Evolutionary conservation across 2,888 invertebrate species (phyloP).

Genomic region (Xanthorhoe spadicearia): DNA sequence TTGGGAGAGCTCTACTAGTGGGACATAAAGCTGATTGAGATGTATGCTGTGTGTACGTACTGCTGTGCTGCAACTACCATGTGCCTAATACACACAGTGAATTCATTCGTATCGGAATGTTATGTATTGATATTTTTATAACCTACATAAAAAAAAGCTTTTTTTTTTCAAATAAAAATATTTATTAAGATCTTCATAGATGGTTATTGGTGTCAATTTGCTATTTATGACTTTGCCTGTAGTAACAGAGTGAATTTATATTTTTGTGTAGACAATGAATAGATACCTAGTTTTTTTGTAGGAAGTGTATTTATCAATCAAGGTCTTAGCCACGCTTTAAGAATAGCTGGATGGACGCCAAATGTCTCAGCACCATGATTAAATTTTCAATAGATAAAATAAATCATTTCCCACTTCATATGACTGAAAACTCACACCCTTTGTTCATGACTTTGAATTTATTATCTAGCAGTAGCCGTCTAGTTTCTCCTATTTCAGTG

Average conservation of each 20-base stretch:
- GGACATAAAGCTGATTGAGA: not conserved
- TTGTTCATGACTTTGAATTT: not conserved
- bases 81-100: not conserved
- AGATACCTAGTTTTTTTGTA: not conserved
- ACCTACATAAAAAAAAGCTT: too few relatives aligned
- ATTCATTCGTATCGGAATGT: not conserved
- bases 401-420: not conserved
- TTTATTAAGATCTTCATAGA: too few relatives aligned
- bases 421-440: not conserved
- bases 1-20: not conserved
- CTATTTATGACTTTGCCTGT: too few relatives aligned
- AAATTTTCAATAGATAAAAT: slow-evolving; percentile 20
- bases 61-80: too few relatives aligned
- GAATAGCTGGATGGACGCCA: slow-evolving; percentile 27
- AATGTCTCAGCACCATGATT: slow-evolving; percentile 24
- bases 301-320: slow-evolving; percentile 26
- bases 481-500: slow-evolving; percentile 2
- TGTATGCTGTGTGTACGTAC: too few relatives aligned
- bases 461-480: not conserved
- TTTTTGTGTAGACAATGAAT: not conserved
- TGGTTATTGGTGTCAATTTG: too few relatives aligned
- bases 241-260: too few relatives aligned
- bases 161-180: too few relatives aligned
- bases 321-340: slow-evolving; percentile 20
- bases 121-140: too few relatives aligned